phyloP scores from a whole-genome alignment of 2,888 invertebrate genomes.

The Dorcus hopei region DNA sequence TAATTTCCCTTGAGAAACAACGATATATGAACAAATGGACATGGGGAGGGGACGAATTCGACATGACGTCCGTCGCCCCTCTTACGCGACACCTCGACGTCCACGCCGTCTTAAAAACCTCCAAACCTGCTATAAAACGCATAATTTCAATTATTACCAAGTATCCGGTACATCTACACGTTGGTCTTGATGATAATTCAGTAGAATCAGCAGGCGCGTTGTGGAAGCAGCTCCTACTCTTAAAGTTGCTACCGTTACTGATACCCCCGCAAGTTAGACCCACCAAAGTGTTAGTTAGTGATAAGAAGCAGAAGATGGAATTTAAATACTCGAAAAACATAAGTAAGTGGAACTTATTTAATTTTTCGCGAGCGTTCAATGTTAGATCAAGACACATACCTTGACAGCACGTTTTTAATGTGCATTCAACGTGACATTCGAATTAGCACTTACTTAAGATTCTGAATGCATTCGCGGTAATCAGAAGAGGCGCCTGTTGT shows the following conservation, averaged over 20 bases:
- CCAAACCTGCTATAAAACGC: constrained; percentile 19
- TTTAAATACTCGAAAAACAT: constrained; percentile 16
- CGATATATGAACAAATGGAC: neutral
- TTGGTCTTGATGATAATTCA: neutral
- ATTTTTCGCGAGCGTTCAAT: constrained; percentile 4
- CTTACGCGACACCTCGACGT: constrained; percentile 15
- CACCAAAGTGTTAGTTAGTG: too few relatives aligned
- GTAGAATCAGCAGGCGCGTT: neutral
- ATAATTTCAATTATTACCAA: constrained; percentile 16
- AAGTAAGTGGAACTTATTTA: constrained; percentile 16
- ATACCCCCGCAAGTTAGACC: too few relatives aligned
- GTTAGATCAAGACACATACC: constrained; percentile 6
- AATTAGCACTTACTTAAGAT: neutral
- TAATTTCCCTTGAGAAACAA: neutral
- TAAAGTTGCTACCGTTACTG: too few relatives aligned
- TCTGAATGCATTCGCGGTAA: too few relatives aligned
- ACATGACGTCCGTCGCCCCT: constrained; percentile 18
- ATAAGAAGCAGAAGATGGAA: constrained; percentile 8
- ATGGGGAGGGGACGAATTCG: constrained; percentile 5
- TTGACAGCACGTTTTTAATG: neutral
- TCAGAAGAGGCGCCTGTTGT: too few relatives aligned
- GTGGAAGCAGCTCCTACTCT: too few relatives aligned
- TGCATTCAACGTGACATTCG: neutral
- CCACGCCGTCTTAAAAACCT: constrained; percentile 23
- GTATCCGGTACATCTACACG: constrained; percentile 2